Conservation (phyloP, 2,113 vertebrate species). For the Cheilinus undulatus region DNA sequence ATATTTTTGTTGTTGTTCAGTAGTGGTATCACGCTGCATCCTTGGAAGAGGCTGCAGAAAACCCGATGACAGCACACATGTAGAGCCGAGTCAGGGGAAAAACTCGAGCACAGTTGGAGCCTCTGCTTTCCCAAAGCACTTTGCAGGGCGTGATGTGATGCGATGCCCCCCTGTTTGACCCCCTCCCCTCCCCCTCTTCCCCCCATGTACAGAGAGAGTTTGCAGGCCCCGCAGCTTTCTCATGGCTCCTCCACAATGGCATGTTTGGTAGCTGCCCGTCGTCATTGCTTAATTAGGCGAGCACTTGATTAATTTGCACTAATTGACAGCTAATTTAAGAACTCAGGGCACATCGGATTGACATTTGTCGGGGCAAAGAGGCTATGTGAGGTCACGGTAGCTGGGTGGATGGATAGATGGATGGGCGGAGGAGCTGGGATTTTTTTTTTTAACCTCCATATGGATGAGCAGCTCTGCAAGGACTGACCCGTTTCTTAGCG, state of each 20-base stretch:
- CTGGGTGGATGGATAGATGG: slow-evolving; percentile 48
- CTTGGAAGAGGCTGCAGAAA: background rate
- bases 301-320: slow-evolving; percentile 99
- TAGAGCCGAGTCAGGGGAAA: slow-evolving; percentile 9
- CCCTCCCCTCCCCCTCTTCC: background rate
- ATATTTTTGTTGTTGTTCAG: background rate
- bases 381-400: slow-evolving; percentile 87
- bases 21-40: background rate
- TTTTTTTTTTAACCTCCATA: slow-evolving; percentile 25
- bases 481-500: slow-evolving; percentile 58
- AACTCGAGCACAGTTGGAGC: slow-evolving; percentile 55
- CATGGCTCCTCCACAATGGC: slow-evolving; percentile 91
- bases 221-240: slow-evolving; percentile 92
- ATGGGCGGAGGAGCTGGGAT: background rate
- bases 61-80: slow-evolving; percentile 7
- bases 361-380: slow-evolving; percentile 88
- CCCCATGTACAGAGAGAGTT: slow-evolving; percentile 86
- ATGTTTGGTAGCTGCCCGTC: slow-evolving; percentile 93
- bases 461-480: slow-evolving; percentile 59
- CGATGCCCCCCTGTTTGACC: slow-evolving; percentile 1
- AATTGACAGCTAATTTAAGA: slow-evolving; percentile 99
- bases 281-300: slow-evolving; percentile 99
- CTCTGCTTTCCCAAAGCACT: slow-evolving; percentile 59
- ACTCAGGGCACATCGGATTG: slow-evolving; percentile 93
- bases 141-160: slow-evolving; percentile 77